Base-by-base conservation (phyloP, 2,797 vertebrate species). In the Gobionotothen gibberifrons region DNA sequence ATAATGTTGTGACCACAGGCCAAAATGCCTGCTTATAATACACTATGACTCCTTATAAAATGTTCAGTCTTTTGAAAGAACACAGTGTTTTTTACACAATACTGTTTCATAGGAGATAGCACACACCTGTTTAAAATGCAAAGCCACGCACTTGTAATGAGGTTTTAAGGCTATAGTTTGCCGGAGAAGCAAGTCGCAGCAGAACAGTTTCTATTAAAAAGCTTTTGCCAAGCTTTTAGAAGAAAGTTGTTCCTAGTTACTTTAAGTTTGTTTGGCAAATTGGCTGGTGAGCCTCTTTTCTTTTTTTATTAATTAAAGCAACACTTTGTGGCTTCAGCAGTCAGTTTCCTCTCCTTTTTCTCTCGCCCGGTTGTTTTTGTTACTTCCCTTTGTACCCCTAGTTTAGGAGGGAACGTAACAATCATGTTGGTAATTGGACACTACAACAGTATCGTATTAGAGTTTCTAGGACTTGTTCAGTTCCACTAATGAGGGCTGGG, bases 131-230 rank as follows among this genome's bases (percentile, higher is more conserved):
- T 88, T 88, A 68, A 78, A 77, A 90, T 91, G 85, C 82, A 81
- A 68, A 80, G 76, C 82, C 79, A 82, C 14, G n/a, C 76, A 55
- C 17, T 71, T 76, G 66, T 90, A 90, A 90, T 86, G 86, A 82
- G 81, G 39, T 87, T 85, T 90, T 88, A 90, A 88, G 86, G 86
- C 22, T 78, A 85, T 39, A 63, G 66, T 80, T 75, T 80, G 85
- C 82, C 29, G 17, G 40, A 66, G 62, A 81, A 83, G 63, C 63
- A 75, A 46, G 71, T 52, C 39, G 63, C 72, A 48, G 40, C 49
- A 72, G 67, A 69, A 48, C 32, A 22, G 39, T 63, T 78, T 72
- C 60, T 69, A 67, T 67, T 74, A 39, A 36, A 67, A 82, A 66
- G 26, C 60, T 80, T 56, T 60, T 1, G 43, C 54, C 55, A 65